Evolutionary conservation across 92 coral and sea anemone genomes (phyloP), one percentile per base, ranked within the genome.

Genomic region (Palythoa caribaeorum): DNA sequence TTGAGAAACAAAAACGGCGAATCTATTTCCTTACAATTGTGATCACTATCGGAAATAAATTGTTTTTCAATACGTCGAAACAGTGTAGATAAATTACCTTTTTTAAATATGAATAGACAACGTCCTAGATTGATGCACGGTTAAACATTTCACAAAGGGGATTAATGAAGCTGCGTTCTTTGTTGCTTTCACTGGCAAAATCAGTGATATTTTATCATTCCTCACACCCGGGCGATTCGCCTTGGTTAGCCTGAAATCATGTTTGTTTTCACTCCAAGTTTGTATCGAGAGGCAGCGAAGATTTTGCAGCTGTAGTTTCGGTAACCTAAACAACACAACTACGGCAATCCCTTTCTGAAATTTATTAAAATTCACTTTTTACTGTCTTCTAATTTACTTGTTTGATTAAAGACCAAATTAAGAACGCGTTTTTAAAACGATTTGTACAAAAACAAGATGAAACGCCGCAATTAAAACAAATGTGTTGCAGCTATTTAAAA

Each of bases 21-120:
- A 13, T 48, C 21, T 78, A 21, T 38, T 78, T 78, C 83, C 83
- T 78, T 47, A 57, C 37, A 78, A 16, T 2, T n/a, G 19, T 20
- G 17, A 57, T 78, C 69, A 78, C 50, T 78, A 36, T 78, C 51
- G 37, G 55, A 63, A 57, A 63, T 13, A 36, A 37, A 77, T 3
- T 50, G 17, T 38, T 77, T 10, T 15, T 38, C 2, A 73, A 44
- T 16, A 14, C 36, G 16, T 36, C 50, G 52, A 63, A 54, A 78
- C 28, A 54, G 11, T 36, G 70, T 13, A 2, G 83, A 35, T 54
- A 57, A 78, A 78, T 57, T 78, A 38, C 44, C 83, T 13, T 35
- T 55, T 28, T 28, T 28, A 28, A 28, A 17, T 68, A 9, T 6
- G 20, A 68, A 68, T 21, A 28, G 7, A 68, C 39, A 68, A 14